Evolutionary conservation across 2,797 vertebrate species (phyloP).

Genomic region (Molossus molossus): DNA sequence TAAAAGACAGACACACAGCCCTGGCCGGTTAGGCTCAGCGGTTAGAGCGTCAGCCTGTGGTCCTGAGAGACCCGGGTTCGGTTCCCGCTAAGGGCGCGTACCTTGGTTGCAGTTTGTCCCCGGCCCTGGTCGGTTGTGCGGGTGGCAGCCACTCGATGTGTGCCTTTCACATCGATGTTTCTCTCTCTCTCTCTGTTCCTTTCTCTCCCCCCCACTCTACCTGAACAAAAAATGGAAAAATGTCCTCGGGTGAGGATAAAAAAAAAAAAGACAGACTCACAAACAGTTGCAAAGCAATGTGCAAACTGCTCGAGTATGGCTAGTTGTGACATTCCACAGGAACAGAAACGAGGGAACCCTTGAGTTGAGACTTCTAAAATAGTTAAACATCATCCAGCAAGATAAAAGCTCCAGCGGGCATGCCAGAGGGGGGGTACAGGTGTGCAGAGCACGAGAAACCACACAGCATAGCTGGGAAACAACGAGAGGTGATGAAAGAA

Average conservation of each 20-base stretch:
- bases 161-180: too few relatives aligned
- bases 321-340: neutral
- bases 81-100: too few relatives aligned
- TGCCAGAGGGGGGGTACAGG: neutral
- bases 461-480: neutral
- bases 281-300: constrained; percentile 9
- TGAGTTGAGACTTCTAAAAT: neutral
- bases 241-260: too few relatives aligned
- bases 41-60: too few relatives aligned
- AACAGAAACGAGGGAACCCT: neutral
- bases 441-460: neutral
- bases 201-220: too few relatives aligned
- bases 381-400: neutral
- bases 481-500: neutral
- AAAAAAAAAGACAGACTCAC: neutral
- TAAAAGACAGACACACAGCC: neutral
- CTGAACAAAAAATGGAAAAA: too few relatives aligned
- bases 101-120: too few relatives aligned
- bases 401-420: neutral
- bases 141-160: too few relatives aligned
- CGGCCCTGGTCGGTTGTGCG: too few relatives aligned
- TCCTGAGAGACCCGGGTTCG: too few relatives aligned
- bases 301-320: neutral
- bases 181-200: too few relatives aligned
- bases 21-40: too few relatives aligned